A percentile compares a stretch with the other conserved stretches of the same genome.
phyloP scores from a whole-genome alignment of 2,797 vertebrate genomes.

The Lacerta agilis region DNA sequence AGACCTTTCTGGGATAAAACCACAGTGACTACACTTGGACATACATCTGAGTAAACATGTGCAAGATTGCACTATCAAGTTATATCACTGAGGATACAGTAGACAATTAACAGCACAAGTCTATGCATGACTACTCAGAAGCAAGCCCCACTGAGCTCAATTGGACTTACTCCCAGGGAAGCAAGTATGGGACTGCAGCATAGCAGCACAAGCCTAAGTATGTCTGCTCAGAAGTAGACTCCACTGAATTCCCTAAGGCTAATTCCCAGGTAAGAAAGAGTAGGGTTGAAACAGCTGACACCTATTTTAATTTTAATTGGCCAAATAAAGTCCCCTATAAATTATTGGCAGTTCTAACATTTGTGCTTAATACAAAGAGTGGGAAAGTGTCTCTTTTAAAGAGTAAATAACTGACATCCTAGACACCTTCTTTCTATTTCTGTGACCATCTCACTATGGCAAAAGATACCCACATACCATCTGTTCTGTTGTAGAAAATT shows the following conservation, averaged over 20 bases:
- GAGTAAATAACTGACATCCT: neutral
- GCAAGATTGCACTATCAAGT: neutral
- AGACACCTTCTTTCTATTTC: neutral
- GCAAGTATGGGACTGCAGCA: too few species aligned
- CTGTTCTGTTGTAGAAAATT: neutral
- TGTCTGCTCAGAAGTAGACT: too few species aligned
- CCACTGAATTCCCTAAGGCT: neutral
- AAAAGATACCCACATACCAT: neutral
- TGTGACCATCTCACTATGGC: neutral
- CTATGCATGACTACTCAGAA: too few species aligned
- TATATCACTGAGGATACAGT: neutral
- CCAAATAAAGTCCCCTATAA: neutral
- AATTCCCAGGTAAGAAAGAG: neutral
- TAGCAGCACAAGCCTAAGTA: neutral
- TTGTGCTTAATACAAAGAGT: neutral
- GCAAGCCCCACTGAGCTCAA: neutral
- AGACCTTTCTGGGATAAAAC: neutral
- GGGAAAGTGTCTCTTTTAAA: neutral
- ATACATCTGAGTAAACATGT: too few species aligned
- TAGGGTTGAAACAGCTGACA: neutral
- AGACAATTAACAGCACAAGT: neutral
- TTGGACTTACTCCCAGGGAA: neutral
- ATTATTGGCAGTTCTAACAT: neutral
- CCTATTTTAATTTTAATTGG: neutral
- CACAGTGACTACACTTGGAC: neutral